Percentiles rank a stretch among this genome's conserved stretches.
phyloP scores from a whole-genome alignment of 2,888 invertebrate genomes.

The Hyposoter dolosus region DNA sequence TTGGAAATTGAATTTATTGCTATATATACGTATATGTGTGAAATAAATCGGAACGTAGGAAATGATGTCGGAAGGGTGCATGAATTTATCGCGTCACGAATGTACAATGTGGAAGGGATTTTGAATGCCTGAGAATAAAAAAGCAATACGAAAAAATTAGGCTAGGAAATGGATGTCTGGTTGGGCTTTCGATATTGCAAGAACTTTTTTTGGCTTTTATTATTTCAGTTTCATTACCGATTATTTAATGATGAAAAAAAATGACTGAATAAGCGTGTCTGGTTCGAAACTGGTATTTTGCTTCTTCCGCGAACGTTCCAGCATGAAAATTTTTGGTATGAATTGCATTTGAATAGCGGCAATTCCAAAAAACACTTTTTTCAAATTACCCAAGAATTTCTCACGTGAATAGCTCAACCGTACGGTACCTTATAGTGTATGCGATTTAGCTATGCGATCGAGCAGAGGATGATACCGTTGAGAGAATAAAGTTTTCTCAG shows the following conservation, averaged over 20 bases:
- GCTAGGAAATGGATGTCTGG: not conserved
- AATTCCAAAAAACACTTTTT: not conserved
- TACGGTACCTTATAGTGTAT: not conserved
- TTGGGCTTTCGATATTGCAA: not conserved
- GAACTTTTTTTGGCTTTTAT: not conserved
- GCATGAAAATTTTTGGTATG: not conserved
- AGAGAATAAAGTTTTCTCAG: constrained; percentile 45
- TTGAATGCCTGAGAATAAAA: constrained; percentile 25
- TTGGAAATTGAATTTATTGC: constrained; percentile 54
- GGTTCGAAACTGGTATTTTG: not conserved
- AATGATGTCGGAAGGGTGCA: constrained; percentile 39
- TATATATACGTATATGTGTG: constrained; percentile 10
- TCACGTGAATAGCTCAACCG: not conserved
- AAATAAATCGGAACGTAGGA: constrained; percentile 35
- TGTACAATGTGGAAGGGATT: constrained; percentile 36
- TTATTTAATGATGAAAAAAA: not conserved
- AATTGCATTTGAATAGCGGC: too few species aligned
- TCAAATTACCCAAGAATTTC: not conserved
- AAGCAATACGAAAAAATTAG: constrained; percentile 2
- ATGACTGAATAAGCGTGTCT: not conserved
- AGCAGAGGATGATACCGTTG: constrained; percentile 9
- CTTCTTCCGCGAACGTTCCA: not conserved
- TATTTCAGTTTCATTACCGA: not conserved
- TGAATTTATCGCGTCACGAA: constrained; percentile 51
- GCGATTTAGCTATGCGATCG: not conserved